Evolutionary conservation across 1,140 invertebrate genomes (phyloP).

Genomic region (Batillaria attramentaria): DNA sequence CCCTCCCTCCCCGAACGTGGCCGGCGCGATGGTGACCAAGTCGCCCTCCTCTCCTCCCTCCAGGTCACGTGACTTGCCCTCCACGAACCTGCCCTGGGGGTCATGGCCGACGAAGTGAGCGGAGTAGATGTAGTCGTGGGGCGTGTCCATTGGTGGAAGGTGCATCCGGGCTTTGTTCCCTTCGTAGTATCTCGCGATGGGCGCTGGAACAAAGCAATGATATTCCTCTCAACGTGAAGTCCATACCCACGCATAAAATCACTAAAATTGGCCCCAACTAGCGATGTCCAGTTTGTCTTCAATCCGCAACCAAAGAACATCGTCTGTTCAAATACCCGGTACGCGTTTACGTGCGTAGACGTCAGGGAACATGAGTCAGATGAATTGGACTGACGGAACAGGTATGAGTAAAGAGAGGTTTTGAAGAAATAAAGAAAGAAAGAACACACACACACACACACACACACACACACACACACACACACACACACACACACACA

Average conservation of each 20-base stretch:
- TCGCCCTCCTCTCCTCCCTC: not conserved
- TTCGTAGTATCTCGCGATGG: not conserved
- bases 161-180: not conserved
- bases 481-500: not conserved
- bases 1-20: not conserved
- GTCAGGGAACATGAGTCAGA: not conserved
- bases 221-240: no score
- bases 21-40: not conserved
- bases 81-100: not conserved
- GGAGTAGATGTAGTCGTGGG: constrained; percentile 7
- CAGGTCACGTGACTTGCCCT: constrained; percentile 2
- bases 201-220: not conserved
- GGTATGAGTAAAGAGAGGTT: not conserved
- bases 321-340: not conserved
- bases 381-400: not conserved
- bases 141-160: not conserved
- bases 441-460: not conserved
- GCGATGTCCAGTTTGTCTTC: not conserved
- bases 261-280: not conserved
- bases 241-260: no score
- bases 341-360: not conserved
- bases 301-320: not conserved
- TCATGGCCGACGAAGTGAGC: not conserved
- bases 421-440: not conserved
- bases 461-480: not conserved